Evolutionary conservation across 2,113 vertebrate genomes (phyloP).

Genomic region (Protobothrops flavoviridis): DNA sequence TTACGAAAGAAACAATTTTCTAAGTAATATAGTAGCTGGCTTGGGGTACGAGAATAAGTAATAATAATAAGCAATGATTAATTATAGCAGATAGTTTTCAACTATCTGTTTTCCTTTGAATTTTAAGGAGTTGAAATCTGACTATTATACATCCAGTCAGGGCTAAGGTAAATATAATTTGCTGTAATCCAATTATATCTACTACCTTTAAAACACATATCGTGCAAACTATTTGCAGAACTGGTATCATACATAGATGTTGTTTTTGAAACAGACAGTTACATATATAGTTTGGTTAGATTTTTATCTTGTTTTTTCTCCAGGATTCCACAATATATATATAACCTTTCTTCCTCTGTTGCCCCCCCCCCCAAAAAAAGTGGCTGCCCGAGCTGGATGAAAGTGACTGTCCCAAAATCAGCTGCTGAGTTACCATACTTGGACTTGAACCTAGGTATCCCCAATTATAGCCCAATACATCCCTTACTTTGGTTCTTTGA

Average conservation of each 20-base stretch:
- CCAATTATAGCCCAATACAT: neutral
- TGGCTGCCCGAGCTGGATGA: neutral
- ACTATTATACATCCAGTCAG: slow-evolving; percentile 27
- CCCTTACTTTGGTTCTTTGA: neutral
- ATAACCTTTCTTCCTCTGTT: neutral
- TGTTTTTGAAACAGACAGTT: neutral
- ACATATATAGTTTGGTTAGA: neutral
- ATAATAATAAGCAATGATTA: neutral
- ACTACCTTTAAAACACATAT: neutral
- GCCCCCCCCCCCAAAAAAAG: neutral
- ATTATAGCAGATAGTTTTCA: neutral
- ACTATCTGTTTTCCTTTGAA: neutral
- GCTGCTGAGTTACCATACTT: neutral
- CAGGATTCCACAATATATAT: neutral
- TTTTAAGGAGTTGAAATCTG: slow-evolving; percentile 9
- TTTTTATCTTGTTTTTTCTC: neutral
- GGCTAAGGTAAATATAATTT: neutral
- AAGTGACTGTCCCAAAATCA: neutral
- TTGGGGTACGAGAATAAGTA: neutral
- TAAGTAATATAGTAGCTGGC: neutral
- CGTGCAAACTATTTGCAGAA: slow-evolving; percentile 22
- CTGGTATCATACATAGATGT: slow-evolving; percentile 25
- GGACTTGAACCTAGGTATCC: neutral
- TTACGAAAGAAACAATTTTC: neutral
- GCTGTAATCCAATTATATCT: neutral